Evolutionary conservation across 37 sponge, comb jelly and placozoan species (phyloP), one percentile per base, ranked within the genome.

Genomic region (Dysidea cf. avara): DNA sequence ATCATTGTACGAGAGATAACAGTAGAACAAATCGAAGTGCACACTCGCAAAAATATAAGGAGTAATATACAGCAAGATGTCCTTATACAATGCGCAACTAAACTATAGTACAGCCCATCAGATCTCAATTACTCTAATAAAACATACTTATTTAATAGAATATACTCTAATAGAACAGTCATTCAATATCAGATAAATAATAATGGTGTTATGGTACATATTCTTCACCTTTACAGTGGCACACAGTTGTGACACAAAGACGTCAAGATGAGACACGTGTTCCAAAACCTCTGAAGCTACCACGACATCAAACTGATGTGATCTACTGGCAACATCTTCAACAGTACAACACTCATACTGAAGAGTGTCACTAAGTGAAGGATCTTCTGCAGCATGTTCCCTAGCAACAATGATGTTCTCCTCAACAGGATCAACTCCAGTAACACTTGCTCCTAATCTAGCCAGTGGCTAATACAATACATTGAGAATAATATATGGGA

Each of bases 231-330:
- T 80, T 36, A 80, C 65, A 0, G 75, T 24, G 28, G 58, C 32
- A 28, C 68, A 51, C 20, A 64, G 25, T 13, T 64, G 26, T 11
- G 53, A 17, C 2, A 81, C 54, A 52, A 86, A 86, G 18, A 59
- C 31, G 2, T 35, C 61, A 24, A 64, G 51, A 56, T 86, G 47
- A n/a, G 71, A 30, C 4, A 86, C 81, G 36, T 86, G 87, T 33
- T 86, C 87, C 21, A 75, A 35, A 20, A 86, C 87, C 25, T 86
- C 87, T 47, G 87, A 86, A 3, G 87, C 87, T 17, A 86, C 81
- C 18, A 86, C 87, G 14, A 55, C 16, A 34, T 86, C 81, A 37
- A 68, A 72, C 64, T 37, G 59, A 2, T 47, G 24, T 1, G 39
- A 46, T 22, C 38, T 39, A 33, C 53, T 25, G 17, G 14, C 61